Conservation (phyloP, 2,113 vertebrate genomes). For the Corythoichthys haematopterus region DNA sequence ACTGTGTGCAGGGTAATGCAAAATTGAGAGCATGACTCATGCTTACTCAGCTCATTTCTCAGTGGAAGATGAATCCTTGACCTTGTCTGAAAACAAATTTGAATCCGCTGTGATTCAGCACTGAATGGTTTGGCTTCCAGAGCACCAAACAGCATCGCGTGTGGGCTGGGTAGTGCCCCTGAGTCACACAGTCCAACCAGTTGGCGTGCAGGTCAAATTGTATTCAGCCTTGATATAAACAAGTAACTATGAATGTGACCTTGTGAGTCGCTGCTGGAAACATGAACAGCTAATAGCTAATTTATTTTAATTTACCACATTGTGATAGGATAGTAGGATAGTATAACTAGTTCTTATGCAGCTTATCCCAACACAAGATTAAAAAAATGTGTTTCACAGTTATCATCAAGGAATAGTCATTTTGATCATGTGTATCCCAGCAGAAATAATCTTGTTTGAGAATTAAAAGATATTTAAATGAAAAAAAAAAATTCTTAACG, state of each 20-base stretch:
- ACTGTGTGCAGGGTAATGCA: conserved; percentile 35
- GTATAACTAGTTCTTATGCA: conserved; percentile 48
- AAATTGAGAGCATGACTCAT: conserved; percentile 56
- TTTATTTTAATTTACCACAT: conserved; percentile 44
- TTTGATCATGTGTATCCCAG: too few relatives aligned
- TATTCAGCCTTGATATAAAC: conserved; percentile 58
- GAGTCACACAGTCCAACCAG: conserved; percentile 20
- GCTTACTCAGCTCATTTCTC: conserved; percentile 54
- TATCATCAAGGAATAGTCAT: too few relatives aligned
- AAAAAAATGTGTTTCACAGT: background rate
- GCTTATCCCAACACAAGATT: conserved; percentile 41
- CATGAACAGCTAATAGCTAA: conserved; percentile 42
- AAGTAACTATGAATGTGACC: conserved; percentile 53
- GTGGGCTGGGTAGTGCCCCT: background rate
- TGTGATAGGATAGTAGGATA: conserved; percentile 36
- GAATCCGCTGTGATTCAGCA: conserved; percentile 30
- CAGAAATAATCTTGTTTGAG: too few relatives aligned
- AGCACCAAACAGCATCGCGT: conserved; percentile 35
- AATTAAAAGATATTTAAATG: too few relatives aligned
- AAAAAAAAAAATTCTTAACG: too few relatives aligned
- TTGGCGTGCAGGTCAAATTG: conserved; percentile 50
- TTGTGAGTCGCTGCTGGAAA: conserved; percentile 41
- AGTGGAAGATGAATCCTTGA: conserved; percentile 28
- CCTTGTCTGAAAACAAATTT: conserved; percentile 31
- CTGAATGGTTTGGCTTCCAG: conserved; percentile 30